These are phyloP conservation scores for Zosterops lateralis DNA, from an alignment of 2,113 vertebrate genomes.

Conservation along the genomic window DNA sequence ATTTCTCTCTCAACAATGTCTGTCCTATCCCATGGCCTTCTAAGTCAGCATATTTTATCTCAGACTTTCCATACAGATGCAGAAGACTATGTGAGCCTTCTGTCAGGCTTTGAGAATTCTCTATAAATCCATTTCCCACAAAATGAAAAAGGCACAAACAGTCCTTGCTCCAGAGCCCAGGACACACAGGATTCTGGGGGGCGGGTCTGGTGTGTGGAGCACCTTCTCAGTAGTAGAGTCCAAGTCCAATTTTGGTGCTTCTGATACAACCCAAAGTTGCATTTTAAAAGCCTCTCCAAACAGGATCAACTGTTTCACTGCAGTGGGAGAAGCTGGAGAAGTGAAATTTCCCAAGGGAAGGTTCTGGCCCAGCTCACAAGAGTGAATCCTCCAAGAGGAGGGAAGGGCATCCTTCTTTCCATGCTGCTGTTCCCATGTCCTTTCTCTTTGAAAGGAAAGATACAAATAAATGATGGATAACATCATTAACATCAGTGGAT, in stretches of 20 bases:
- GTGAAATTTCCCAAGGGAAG: background rate
- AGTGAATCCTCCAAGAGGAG: background rate
- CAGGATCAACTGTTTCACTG: background rate
- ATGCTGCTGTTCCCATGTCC: background rate
- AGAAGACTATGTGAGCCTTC: too few relatives aligned
- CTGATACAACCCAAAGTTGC: background rate
- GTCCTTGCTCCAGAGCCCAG: background rate
- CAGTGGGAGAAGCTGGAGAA: background rate
- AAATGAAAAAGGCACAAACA: background rate
- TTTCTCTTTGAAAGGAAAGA: background rate
- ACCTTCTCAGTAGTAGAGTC: background rate
- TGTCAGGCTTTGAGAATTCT: too few relatives aligned
- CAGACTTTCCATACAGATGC: too few relatives aligned
- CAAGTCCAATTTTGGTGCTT: background rate
- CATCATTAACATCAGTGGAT: background rate
- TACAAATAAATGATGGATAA: background rate
- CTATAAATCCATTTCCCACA: too few relatives aligned
- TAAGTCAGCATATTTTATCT: too few relatives aligned
- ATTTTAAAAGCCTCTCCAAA: background rate
- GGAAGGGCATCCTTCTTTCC: background rate
- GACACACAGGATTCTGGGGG: fast-evolving
- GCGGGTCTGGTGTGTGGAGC: too few relatives aligned
- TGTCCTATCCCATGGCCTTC: too few relatives aligned
- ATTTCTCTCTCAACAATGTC: too few relatives aligned
- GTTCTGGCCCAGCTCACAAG: background rate